Conservation (phyloP, 2,797 vertebrate species). For the Knipowitschia caucasica region DNA sequence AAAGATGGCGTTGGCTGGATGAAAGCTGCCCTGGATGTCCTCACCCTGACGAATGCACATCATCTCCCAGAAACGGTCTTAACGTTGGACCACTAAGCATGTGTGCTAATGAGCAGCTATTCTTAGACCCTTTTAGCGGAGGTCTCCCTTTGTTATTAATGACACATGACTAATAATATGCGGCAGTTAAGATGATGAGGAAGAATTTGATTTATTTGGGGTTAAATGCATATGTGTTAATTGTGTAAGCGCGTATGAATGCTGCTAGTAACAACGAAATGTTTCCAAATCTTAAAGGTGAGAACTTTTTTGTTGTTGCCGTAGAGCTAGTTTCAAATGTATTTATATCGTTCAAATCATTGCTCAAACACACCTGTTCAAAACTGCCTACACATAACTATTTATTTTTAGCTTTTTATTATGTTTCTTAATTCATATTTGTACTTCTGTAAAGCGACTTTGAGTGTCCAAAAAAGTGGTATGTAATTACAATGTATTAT, state of each 20-base stretch:
- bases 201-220: background rate
- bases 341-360: too few species aligned
- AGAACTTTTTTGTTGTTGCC: background rate
- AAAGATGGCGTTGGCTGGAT: too few species aligned
- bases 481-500: too few species aligned
- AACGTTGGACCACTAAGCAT: conserved; percentile 2
- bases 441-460: too few species aligned
- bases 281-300: background rate
- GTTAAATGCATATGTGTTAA: background rate
- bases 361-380: too few species aligned
- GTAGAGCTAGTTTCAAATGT: too few species aligned
- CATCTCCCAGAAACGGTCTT: background rate
- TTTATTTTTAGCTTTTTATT: too few species aligned
- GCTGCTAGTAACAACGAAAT: background rate
- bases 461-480: too few species aligned
- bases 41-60: too few species aligned
- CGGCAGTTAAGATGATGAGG: conserved; percentile 1
- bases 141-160: conserved; percentile 14
- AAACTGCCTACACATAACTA: too few species aligned
- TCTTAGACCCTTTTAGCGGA: conserved; percentile 9
- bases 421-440: too few species aligned
- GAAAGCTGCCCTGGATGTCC: too few species aligned
- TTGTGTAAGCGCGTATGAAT: background rate
- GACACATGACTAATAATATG: conserved; percentile 18
- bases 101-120: conserved; percentile 9